Conservation (phyloP, 2,888 invertebrate genomes). For the Agrochola macilenta region DNA sequence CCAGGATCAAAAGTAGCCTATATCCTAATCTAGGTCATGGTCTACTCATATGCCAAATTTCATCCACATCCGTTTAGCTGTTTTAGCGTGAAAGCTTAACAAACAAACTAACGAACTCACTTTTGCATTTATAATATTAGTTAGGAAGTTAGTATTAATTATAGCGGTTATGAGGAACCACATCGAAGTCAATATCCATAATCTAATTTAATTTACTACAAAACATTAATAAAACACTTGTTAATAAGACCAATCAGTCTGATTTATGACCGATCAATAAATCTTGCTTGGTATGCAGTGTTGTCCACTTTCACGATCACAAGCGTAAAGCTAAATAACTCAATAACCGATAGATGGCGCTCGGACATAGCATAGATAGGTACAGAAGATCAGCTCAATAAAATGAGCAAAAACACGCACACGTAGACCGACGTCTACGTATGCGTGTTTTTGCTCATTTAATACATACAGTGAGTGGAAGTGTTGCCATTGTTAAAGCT, state of each 20-base stretch:
- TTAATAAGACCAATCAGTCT: neutral
- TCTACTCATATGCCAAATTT: too few relatives aligned
- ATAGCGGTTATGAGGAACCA: neutral
- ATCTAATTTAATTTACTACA: constrained; percentile 2
- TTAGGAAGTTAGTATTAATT: too few relatives aligned
- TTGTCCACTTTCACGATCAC: constrained; percentile 43
- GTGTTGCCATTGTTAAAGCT: neutral
- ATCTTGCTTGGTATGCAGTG: constrained; percentile 13
- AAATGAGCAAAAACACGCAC: neutral
- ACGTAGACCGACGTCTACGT: neutral
- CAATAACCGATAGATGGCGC: constrained; percentile 24
- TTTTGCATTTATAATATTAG: too few relatives aligned
- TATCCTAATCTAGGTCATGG: too few relatives aligned
- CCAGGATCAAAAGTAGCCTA: too few relatives aligned
- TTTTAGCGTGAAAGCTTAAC: too few relatives aligned
- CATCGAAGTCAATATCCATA: neutral
- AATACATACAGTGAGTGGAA: neutral
- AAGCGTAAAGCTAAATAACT: constrained; percentile 33
- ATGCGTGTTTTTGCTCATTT: too few relatives aligned
- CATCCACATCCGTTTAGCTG: too few relatives aligned
- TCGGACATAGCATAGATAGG: neutral
- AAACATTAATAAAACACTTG: constrained; percentile 8
- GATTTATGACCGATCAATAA: constrained; percentile 22
- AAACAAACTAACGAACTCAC: too few relatives aligned
- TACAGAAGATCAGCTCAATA: neutral